Evolutionary conservation across 2,888 invertebrate species (phyloP).

Genomic region (Subacronicta megacephala): DNA sequence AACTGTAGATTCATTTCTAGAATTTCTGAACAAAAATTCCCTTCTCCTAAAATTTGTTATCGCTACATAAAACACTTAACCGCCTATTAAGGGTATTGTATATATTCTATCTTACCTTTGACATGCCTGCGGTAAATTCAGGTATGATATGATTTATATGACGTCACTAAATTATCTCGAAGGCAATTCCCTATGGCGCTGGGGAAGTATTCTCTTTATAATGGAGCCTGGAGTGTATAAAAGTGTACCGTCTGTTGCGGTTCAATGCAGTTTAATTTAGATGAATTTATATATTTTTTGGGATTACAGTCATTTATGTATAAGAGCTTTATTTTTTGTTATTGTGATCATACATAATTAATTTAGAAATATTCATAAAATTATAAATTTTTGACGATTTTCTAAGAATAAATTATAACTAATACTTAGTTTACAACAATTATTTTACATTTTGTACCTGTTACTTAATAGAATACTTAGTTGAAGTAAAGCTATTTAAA

Average conservation of each 20-base stretch:
- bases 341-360: not conserved
- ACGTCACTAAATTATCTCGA: slow-evolving; percentile 61
- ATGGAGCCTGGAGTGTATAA: slow-evolving; percentile 54
- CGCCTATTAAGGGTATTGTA: slow-evolving; percentile 42
- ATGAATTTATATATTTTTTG: slow-evolving; percentile 15
- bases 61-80: slow-evolving; percentile 53
- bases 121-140: slow-evolving; percentile 52
- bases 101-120: slow-evolving; percentile 42
- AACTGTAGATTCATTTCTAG: slow-evolving; percentile 8
- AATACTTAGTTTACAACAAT: too few species aligned
- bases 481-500: too few species aligned
- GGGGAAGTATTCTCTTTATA: slow-evolving; percentile 64
- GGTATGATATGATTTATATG: slow-evolving; percentile 60
- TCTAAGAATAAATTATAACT: too few species aligned
- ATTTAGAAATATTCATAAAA: too few species aligned
- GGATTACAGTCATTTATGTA: slow-evolving; percentile 8
- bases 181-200: slow-evolving; percentile 57
- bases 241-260: slow-evolving; percentile 54
- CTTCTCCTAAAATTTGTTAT: slow-evolving; percentile 11
- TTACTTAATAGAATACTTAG: too few species aligned
- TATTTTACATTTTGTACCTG: too few species aligned
- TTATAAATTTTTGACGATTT: too few species aligned
- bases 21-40: slow-evolving; percentile 28
- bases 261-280: slow-evolving; percentile 55
- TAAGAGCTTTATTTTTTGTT: not conserved